Evolutionary conservation across 2,113 vertebrate genomes (phyloP).

Genomic region (Leptodactylus fuscus): DNA sequence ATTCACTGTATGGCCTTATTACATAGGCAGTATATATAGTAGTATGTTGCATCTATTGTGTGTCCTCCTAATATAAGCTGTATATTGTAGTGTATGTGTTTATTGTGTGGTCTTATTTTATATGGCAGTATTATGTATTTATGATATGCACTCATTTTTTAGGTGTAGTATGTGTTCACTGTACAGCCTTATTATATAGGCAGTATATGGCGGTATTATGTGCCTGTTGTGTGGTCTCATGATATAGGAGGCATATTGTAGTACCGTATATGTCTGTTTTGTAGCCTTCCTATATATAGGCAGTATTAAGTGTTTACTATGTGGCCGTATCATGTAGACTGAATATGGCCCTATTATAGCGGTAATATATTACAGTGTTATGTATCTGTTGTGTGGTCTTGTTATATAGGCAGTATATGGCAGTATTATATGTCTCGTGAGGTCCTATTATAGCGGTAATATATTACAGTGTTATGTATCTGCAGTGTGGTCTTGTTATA

Average conservation of each 20-base stretch:
- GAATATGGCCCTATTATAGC: too few relatives aligned
- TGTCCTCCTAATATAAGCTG: too few relatives aligned
- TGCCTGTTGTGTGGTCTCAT: background rate
- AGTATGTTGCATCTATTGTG: too few relatives aligned
- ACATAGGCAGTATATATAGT: background rate
- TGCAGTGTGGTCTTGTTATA: background rate
- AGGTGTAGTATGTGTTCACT: background rate
- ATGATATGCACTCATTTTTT: too few relatives aligned
- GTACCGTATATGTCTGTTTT: too few relatives aligned
- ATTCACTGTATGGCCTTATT: background rate
- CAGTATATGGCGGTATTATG: background rate
- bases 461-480: background rate
- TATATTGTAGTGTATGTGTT: too few relatives aligned
- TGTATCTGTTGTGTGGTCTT: background rate
- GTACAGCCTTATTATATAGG: background rate
- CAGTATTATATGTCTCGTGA: too few relatives aligned
- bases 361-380: background rate
- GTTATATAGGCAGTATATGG: background rate
- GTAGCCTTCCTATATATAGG: too few relatives aligned
- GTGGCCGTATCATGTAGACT: background rate
- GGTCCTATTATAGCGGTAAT: background rate
- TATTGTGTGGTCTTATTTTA: too few relatives aligned
- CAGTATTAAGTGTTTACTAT: background rate
- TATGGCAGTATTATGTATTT: too few relatives aligned
- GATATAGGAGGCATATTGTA: background rate